A percentile compares a stretch with the other conserved stretches of the same genome.
Evolutionary conservation across 2,797 vertebrate species (phyloP).

Genomic region (Neosilurus hyrtlii): DNA sequence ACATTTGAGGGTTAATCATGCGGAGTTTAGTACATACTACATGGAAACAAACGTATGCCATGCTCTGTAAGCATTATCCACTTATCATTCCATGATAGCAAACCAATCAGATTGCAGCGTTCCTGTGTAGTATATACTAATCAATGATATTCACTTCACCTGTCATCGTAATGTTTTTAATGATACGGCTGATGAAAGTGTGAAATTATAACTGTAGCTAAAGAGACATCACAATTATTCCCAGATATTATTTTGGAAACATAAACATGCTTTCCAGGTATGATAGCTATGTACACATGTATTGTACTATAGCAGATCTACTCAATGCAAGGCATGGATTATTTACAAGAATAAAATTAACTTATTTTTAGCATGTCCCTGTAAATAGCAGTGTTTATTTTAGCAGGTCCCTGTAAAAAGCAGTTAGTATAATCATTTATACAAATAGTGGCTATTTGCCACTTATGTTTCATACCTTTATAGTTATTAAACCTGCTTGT

Average conservation of each 20-base stretch:
- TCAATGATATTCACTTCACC: too few species aligned
- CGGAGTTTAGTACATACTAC: too few species aligned
- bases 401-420: neutral
- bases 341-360: neutral
- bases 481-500: neutral
- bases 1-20: too few species aligned
- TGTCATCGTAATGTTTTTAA: too few species aligned
- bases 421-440: neutral
- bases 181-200: neutral
- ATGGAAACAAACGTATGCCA: too few species aligned
- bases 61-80: too few species aligned
- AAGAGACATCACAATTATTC: constrained; percentile 8
- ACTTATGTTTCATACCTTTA: neutral
- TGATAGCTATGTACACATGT: neutral
- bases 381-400: neutral
- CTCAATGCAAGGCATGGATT: neutral
- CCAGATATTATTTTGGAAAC: neutral
- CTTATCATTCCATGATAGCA: too few species aligned
- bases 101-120: too few species aligned
- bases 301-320: neutral
- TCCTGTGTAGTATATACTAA: too few species aligned
- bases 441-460: neutral
- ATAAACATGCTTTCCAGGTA: neutral
- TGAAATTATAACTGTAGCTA: neutral
- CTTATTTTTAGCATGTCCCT: neutral